These are phyloP conservation scores for Philypnodon macrostomus DNA, from an alignment of 2,797 vertebrate species.

Conservation along the genomic window DNA sequence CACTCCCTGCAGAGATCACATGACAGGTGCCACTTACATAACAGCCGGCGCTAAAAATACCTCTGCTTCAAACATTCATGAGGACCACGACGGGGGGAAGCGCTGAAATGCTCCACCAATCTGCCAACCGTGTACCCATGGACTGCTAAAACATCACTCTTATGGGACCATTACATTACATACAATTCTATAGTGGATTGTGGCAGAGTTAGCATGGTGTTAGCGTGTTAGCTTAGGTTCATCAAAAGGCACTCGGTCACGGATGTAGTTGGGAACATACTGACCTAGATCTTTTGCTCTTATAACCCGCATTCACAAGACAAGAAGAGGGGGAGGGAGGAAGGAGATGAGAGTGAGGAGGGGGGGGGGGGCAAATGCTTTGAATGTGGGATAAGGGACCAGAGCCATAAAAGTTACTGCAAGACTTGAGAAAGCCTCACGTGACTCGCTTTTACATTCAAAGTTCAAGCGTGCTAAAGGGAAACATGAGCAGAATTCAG, in stretches of 20 bases:
- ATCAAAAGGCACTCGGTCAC: slow-evolving; percentile 44
- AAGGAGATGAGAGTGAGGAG: background rate
- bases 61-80: slow-evolving; percentile 75
- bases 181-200: slow-evolving; percentile 9
- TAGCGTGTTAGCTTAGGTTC: slow-evolving; percentile 16
- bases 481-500: background rate
- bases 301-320: slow-evolving; percentile 58
- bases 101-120: slow-evolving; percentile 35
- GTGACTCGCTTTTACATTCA: slow-evolving; percentile 40
- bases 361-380: slow-evolving; percentile 14
- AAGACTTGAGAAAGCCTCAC: slow-evolving; percentile 57
- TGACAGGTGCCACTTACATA: slow-evolving; percentile 81
- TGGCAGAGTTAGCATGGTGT: background rate
- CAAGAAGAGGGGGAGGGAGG: slow-evolving; percentile 7
- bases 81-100: slow-evolving; percentile 47
- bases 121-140: slow-evolving; percentile 23
- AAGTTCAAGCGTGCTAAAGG: slow-evolving; percentile 14
- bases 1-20: slow-evolving; percentile 70
- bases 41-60: slow-evolving; percentile 76
- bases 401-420: slow-evolving; percentile 10
- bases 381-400: slow-evolving; percentile 21
- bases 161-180: slow-evolving; percentile 7
- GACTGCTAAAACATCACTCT: slow-evolving; percentile 1
- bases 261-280: slow-evolving; percentile 50
- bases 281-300: slow-evolving; percentile 62